Evolutionary conservation across 1,140 invertebrate species (phyloP).

Genomic region (Drosophila sproati): DNA sequence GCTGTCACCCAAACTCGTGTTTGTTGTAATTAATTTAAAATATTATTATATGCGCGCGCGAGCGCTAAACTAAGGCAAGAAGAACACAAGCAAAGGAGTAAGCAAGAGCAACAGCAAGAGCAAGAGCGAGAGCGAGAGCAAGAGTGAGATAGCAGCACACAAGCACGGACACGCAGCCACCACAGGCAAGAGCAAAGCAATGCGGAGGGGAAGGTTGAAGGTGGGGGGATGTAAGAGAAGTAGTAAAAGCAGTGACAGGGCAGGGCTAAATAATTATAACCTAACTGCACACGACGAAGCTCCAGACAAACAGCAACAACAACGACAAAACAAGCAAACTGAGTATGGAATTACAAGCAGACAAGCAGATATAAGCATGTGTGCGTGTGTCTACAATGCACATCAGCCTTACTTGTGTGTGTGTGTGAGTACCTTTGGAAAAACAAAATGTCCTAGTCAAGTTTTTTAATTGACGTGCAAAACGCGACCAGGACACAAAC

Average conservation of each 20-base stretch:
- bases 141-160: background rate
- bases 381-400: background rate
- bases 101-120: conserved; percentile 3
- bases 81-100: conserved; percentile 53
- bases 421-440: background rate
- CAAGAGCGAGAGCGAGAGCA: background rate
- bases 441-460: conserved; percentile 36
- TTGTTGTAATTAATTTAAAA: conserved; percentile 84
- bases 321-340: conserved; percentile 34
- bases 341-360: conserved; percentile 49
- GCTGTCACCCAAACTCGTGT: conserved; percentile 55
- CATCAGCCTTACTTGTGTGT: background rate
- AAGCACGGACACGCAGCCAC: conserved; percentile 22
- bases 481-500: conserved; percentile 33
- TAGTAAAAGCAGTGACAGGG: conserved; percentile 62
- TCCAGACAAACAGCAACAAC: conserved; percentile 43
- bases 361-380: conserved; percentile 12
- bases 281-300: conserved; percentile 73
- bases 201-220: background rate
- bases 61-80: conserved; percentile 73
- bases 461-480: conserved; percentile 54
- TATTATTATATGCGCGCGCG: conserved; percentile 81
- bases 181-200: background rate
- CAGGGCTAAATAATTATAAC: conserved; percentile 80
- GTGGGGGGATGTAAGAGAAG: background rate